phyloP scores from a whole-genome alignment of 1,140 invertebrate species.

The Euschistus heros region DNA sequence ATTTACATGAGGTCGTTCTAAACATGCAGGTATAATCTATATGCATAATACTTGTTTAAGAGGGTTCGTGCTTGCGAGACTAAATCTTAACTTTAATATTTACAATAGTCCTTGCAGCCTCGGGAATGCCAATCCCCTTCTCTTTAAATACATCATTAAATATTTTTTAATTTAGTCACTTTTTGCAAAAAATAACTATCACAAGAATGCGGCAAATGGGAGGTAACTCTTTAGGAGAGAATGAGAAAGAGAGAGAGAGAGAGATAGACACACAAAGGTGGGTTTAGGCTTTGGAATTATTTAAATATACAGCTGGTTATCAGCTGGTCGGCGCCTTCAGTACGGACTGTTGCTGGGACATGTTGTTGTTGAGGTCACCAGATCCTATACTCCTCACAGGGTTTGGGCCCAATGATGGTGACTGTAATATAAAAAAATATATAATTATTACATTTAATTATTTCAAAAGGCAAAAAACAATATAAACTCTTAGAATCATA shows the following conservation, averaged over 20 bases:
- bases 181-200: constrained; percentile 4
- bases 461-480: neutral
- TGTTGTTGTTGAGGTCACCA: constrained; percentile 29
- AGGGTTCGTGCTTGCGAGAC: constrained; percentile 5
- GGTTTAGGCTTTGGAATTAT: neutral
- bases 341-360: constrained; percentile 23
- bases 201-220: neutral
- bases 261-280: neutral
- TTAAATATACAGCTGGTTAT: constrained; percentile 11
- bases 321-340: constrained; percentile 22
- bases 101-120: constrained; percentile 2
- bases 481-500: no score
- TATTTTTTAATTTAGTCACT: neutral
- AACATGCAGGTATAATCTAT: constrained; percentile 8
- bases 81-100: constrained; percentile 3
- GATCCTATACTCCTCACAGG: constrained; percentile 23
- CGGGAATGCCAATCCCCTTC: neutral
- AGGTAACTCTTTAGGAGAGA: neutral
- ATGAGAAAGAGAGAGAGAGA: neutral
- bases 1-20: constrained; percentile 2
- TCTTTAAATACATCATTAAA: neutral
- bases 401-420: neutral
- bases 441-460: constrained; percentile 11
- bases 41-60: neutral
- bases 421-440: constrained; percentile 20